Conservation (phyloP, 1,140 invertebrate genomes). For the Papilio glaucus region DNA sequence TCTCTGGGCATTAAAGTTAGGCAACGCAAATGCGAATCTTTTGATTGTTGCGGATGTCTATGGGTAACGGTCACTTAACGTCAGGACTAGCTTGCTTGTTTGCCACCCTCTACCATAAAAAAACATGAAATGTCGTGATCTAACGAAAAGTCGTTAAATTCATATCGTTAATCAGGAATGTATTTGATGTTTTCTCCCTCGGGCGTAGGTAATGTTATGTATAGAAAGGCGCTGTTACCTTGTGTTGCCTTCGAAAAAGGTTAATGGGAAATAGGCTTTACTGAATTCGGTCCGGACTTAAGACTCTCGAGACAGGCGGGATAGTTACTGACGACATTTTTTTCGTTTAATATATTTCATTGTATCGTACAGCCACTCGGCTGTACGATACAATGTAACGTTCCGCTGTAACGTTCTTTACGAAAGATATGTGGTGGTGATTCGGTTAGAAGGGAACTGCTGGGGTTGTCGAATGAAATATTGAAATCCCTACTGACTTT, state of each 20-base stretch:
- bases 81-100: too few species aligned
- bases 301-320: conserved; percentile 29
- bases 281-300: conserved; percentile 30
- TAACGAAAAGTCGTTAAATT: too few species aligned
- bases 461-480: conserved; percentile 12
- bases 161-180: background rate
- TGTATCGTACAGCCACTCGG: conserved; percentile 31
- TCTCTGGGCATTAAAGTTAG: too few species aligned
- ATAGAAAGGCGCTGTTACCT: conserved; percentile 15
- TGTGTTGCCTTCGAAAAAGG: conserved; percentile 31
- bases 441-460: conserved; percentile 8
- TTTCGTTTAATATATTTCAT: conserved; percentile 29
- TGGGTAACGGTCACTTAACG: too few species aligned
- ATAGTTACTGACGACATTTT: conserved; percentile 19
- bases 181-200: background rate
- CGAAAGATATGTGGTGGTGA: conserved; percentile 28
- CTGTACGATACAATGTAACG: too few species aligned
- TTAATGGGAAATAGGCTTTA: conserved; percentile 37
- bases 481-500: conserved; percentile 18
- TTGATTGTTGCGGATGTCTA: too few species aligned
- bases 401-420: conserved; percentile 23
- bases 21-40: too few species aligned
- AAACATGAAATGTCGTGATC: too few species aligned
- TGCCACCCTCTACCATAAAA: too few species aligned
- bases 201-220: background rate